Base-by-base conservation (phyloP, 1,140 invertebrate species). In the Brachionus plicatilis region DNA sequence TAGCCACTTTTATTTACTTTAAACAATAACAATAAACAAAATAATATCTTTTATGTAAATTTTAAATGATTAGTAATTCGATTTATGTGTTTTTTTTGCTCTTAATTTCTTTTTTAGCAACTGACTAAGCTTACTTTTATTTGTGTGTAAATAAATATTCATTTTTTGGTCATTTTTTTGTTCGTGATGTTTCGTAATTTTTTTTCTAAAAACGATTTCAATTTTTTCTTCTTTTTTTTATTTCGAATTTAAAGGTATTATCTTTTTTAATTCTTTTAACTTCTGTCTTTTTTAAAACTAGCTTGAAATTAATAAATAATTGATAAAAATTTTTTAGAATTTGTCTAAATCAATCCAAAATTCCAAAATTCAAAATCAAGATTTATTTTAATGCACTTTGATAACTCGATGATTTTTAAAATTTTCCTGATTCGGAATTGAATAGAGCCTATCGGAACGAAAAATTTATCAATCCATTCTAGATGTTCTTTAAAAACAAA, bases 1-100 rank as follows among this genome's bases (percentile, higher is more conserved):
- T 43, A 72, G 68, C 68, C 68, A 72, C 37, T 72, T 72, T 72
- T 72, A 41, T 43, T 72, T 17, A 68, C 33, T 29, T 68, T 68
- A 60, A 60, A 60, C n/a, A 60, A 60, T 20, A 9, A 24, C n/a
- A 60, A 60, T 9, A 60, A 20, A 20, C 6, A 60, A 20, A 17
- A 60, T 20, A 9, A 20, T 60, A 20, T 20, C 9, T 60, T 60
- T 60, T 60, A 60, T 60, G 53, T 60, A 60, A 60, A 60, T 60
- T 60, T 60, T 60, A 24, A 24, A 60, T 20, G n/a, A 60, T 60
- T 60, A 60, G 17, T 60, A 20, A 60, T 60, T 60, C 53, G 53
- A 60, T 60, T 60, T 60, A 60, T 60, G 20, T 60, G 27, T 60
- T 60, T 60, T 60, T n/a, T 60, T 1, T 47, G 53, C 53, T 60